Evolutionary conservation across 1,140 invertebrate species (phyloP), one percentile per base, ranked within the genome.

Genomic region (Apis dorsata): DNA sequence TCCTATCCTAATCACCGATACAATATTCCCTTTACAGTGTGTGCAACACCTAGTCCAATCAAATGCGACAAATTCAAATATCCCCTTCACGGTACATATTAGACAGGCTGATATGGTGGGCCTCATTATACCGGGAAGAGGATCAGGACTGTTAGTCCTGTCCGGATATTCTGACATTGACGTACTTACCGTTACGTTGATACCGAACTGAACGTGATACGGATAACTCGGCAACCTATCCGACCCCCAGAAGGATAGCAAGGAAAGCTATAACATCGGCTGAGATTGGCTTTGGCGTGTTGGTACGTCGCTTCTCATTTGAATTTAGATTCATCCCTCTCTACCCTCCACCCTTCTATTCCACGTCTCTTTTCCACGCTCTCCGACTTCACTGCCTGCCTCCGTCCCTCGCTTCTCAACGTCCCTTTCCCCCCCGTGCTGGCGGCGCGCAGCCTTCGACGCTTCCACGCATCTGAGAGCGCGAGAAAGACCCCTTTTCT

Each of bases 291-390:
- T 89, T 86, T 83, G 76, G 85, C 88, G 76, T 89, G 89, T 87
- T 83, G 81, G 83, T 89, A 83, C 84, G 83, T 88, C 87, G 87
- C 86, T 88, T 83, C 90, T 92, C 90, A 92, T 92, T 92, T 92
- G 91, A 92, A 92, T 92, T 92, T 92, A 92, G 90, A 92, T 92
- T 92, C 90, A 83, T 89, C 92, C 88, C 86, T 80, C 85, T 79
- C 70, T 19, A 44, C 62, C 55, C 13, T 28, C 68, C 66, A 12
- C 24, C 28, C 28, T 21, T 34, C 57, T 63, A 68, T 21, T 8
- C n/a, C 13, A 19, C 59, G 19, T 65, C 51, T 80, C 63, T 65
- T 62, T 81, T 70, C 55, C 60, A 12, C n/a, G 24, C n/a, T 62
- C 57, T 28, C 53, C 24, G 60, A 57, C n/a, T 34, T 55, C 59